phyloP scores from a whole-genome alignment of 2,888 invertebrate species.

The Synanthedon myopaeformis region DNA sequence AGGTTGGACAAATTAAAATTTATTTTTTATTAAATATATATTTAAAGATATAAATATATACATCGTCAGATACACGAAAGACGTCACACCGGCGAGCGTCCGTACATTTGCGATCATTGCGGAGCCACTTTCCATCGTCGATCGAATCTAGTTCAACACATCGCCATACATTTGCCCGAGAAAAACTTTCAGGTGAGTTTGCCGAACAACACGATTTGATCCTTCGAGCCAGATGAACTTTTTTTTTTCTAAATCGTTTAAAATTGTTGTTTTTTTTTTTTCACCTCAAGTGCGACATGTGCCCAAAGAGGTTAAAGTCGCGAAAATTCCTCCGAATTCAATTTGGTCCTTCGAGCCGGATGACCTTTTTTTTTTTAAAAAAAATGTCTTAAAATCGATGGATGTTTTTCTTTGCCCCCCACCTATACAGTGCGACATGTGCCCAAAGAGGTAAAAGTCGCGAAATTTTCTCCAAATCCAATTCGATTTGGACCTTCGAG shows the following conservation, averaged over 20 bases:
- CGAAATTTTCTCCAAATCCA: slow-evolving; percentile 59
- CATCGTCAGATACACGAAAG: slow-evolving; percentile 43
- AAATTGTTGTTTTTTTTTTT: no score
- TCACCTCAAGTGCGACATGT: slow-evolving; percentile 46
- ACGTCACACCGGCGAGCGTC: slow-evolving; percentile 51
- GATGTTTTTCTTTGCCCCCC: no score
- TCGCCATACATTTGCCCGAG: slow-evolving; percentile 52
- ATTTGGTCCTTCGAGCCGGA: no score
- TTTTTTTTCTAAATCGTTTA: not conserved
- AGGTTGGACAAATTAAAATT: no score
- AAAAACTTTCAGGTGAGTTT: slow-evolving; percentile 48
- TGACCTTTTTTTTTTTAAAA: not conserved
- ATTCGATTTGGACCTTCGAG: no score
- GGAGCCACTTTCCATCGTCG: slow-evolving; percentile 53
- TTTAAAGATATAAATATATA: no score
- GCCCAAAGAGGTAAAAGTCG: slow-evolving; percentile 53
- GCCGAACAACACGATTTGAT: no score
- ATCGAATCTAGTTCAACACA: slow-evolving; percentile 53
- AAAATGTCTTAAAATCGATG: no score
- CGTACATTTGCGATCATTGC: slow-evolving; percentile 57
- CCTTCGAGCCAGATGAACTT: not conserved
- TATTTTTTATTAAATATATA: no score
- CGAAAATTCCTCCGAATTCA: slow-evolving; percentile 60
- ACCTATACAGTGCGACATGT: slow-evolving; percentile 48
- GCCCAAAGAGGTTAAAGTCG: slow-evolving; percentile 53